These are phyloP conservation scores for Cistogaster globosa DNA, from an alignment of 2,888 invertebrate species.

Conservation along the genomic window DNA sequence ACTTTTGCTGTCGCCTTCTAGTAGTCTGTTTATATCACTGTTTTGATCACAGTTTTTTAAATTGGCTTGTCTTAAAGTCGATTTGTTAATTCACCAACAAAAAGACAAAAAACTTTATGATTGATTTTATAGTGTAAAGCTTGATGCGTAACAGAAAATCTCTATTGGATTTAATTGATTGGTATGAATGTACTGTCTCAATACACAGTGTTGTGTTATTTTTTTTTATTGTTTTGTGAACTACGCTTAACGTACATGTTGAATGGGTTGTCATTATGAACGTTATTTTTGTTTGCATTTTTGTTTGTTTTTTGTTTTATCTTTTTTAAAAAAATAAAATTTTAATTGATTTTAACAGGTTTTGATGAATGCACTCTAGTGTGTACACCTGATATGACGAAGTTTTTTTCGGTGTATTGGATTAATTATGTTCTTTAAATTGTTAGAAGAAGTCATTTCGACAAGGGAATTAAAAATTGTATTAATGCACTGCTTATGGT, in stretches of 20 bases:
- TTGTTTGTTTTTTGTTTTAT: constrained; percentile 23
- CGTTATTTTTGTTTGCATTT: background rate
- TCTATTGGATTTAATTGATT: constrained; percentile 39
- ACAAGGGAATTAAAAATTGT: too few relatives aligned
- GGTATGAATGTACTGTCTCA: background rate
- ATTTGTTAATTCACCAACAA: constrained; percentile 18
- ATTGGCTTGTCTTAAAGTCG: constrained; percentile 1
- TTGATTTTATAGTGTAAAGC: constrained; percentile 49
- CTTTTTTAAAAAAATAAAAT: constrained; percentile 39
- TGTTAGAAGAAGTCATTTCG: background rate
- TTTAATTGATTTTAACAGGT: constrained; percentile 65
- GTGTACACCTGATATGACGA: constrained; percentile 53
- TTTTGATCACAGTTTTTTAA: constrained; percentile 49
- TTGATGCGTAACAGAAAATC: constrained; percentile 56
- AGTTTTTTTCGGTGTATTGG: background rate
- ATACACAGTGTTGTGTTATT: constrained; percentile 17
- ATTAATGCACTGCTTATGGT: too few relatives aligned
- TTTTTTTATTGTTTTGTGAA: constrained; percentile 18
- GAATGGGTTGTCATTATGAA: constrained; percentile 50
- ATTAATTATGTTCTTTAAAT: constrained; percentile 22
- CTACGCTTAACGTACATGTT: constrained; percentile 29
- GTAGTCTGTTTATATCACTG: constrained; percentile 55
- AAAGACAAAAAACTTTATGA: constrained; percentile 23
- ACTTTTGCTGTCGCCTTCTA: constrained; percentile 8
- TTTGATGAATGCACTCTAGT: constrained; percentile 48